A percentile compares a stretch with the other conserved stretches of the same genome.
Conservation (phyloP, 2,888 invertebrate species). For the Yponomeuta cagnagella region DNA sequence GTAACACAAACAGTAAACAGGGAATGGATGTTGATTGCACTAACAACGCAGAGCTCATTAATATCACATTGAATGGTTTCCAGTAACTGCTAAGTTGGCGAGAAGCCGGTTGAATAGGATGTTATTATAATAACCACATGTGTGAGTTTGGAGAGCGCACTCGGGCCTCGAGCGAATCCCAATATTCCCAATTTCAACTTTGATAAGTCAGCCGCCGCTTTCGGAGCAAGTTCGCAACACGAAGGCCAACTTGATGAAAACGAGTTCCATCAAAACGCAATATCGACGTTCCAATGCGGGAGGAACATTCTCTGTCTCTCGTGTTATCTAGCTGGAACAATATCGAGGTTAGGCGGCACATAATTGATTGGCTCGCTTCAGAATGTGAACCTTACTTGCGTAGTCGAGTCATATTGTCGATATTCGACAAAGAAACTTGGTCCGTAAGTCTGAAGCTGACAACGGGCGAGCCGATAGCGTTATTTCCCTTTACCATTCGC, state of each 20-base stretch:
- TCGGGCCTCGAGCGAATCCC: slow-evolving; percentile 4
- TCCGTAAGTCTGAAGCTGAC: slow-evolving; percentile 15
- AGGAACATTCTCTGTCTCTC: neutral
- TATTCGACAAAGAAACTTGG: slow-evolving; percentile 4
- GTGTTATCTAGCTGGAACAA: slow-evolving; percentile 1
- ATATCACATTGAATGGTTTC: neutral
- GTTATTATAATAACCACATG: slow-evolving; percentile 3
- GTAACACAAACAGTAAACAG: neutral
- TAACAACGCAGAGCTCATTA: neutral
- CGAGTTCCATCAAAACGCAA: slow-evolving; percentile 12
- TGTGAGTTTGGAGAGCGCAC: slow-evolving; percentile 3
- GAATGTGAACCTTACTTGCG: neutral
- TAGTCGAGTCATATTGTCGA: neutral
- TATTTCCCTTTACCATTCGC: slow-evolving; percentile 30
- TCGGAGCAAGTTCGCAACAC: neutral
- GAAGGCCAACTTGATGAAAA: slow-evolving; percentile 13
- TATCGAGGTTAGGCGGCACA: neutral
- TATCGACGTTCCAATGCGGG: slow-evolving; percentile 5
- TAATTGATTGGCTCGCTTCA: slow-evolving; percentile 1
- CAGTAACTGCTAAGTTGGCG: slow-evolving; percentile 1
- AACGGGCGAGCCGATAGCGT: slow-evolving; percentile 33
- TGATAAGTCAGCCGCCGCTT: slow-evolving; percentile 12
- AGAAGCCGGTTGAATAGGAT: neutral
- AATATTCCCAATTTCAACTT: slow-evolving; percentile 15
- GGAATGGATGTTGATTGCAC: neutral